These are phyloP conservation scores for Pseudochaenichthys georgianus DNA, from an alignment of 2,797 vertebrate species.

Conservation along the genomic window DNA sequence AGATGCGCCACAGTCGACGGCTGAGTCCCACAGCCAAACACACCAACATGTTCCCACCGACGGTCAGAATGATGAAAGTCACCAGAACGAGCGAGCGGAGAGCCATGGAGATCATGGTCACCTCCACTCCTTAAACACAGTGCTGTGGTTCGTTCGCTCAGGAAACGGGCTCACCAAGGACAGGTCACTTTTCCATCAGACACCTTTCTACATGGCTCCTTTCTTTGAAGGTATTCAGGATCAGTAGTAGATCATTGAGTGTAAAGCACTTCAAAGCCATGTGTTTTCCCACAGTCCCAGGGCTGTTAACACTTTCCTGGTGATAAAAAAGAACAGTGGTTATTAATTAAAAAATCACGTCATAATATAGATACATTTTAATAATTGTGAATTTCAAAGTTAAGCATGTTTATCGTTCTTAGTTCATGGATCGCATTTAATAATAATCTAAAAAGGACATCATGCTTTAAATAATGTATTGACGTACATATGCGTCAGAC, in stretches of 20 bases:
- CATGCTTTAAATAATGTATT: not conserved
- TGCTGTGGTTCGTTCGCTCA: conserved; percentile 10
- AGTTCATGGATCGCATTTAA: no score
- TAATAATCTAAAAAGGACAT: not conserved
- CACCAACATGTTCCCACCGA: conserved; percentile 92
- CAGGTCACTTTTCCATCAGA: conserved; percentile 30
- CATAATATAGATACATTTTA: not conserved
- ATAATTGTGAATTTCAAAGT: not conserved
- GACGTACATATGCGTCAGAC: not conserved
- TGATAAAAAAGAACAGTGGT: conserved; percentile 26
- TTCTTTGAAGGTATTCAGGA: not conserved
- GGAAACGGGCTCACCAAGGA: conserved; percentile 8
- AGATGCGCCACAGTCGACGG: conserved; percentile 87
- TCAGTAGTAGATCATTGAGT: conserved; percentile 20
- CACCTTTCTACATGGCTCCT: not conserved
- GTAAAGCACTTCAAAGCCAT: conserved; percentile 30
- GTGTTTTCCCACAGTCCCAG: conserved; percentile 3
- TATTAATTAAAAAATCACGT: not conserved
- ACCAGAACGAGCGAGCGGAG: conserved; percentile 83
- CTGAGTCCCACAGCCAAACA: conserved; percentile 92
- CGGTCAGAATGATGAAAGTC: conserved; percentile 86
- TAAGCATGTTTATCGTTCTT: not conserved
- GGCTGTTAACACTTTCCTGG: conserved; percentile 34
- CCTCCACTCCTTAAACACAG: conserved; percentile 11
- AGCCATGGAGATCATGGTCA: conserved; percentile 74